phyloP scores from a whole-genome alignment of 1,140 invertebrate genomes.

The Mylabris phalerata region DNA sequence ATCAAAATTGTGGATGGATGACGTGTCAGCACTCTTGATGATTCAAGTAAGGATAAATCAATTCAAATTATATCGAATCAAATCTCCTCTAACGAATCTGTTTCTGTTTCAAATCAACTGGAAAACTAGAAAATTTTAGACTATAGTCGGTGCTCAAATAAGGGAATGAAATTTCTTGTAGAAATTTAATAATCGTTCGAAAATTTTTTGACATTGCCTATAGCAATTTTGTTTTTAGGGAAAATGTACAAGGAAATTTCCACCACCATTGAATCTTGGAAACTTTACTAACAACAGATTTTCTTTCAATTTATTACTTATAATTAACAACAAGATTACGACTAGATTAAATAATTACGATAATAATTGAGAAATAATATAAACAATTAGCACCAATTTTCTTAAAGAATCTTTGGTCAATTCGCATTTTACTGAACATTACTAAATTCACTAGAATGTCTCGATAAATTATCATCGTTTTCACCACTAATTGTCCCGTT shows the following conservation, averaged over 20 bases:
- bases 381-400: neutral
- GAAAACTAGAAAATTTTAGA: no score
- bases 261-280: neutral
- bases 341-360: constrained; percentile 7
- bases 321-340: constrained; percentile 11
- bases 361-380: neutral
- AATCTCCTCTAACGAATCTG: no score
- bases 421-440: constrained; percentile 8
- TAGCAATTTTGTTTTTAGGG: no score
- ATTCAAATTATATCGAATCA: no score
- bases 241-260: neutral
- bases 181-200: no score
- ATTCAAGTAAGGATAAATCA: no score
- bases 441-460: constrained; percentile 23
- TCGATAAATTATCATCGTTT: constrained; percentile 19
- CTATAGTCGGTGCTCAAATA: no score
- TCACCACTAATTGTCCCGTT: constrained; percentile 1
- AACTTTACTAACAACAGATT: constrained; percentile 6
- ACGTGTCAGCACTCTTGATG: no score
- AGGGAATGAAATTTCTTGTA: no score
- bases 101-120: no score
- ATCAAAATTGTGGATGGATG: no score
- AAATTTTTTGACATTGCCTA: no score
- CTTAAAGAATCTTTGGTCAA: constrained; percentile 15
- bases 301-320: neutral